Conservation (phyloP, 2,888 invertebrate species). For the Erebia aethiops region DNA sequence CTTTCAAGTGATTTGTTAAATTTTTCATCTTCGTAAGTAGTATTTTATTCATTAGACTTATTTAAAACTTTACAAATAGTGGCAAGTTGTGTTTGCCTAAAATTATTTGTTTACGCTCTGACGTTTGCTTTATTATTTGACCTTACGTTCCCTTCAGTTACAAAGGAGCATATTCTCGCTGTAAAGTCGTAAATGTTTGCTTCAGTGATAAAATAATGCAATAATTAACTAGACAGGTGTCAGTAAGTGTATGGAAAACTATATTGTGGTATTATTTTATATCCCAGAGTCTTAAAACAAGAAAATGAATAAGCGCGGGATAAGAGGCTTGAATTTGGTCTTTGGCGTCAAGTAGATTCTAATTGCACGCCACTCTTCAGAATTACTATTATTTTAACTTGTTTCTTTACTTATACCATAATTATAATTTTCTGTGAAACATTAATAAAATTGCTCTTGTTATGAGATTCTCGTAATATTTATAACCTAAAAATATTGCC, state of each 20-base stretch:
- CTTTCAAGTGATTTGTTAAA: conserved; percentile 64
- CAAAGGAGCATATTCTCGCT: conserved; percentile 52
- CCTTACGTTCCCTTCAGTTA: conserved; percentile 51
- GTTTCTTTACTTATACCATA: neutral
- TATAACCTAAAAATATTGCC: conserved; percentile 75
- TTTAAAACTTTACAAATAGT: conserved; percentile 1
- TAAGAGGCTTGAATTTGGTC: conserved; percentile 55
- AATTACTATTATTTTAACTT: neutral
- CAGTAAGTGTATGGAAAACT: neutral
- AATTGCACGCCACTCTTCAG: conserved; percentile 12
- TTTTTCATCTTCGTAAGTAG: conserved; percentile 53
- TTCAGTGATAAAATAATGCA: conserved; percentile 20
- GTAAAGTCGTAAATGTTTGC: conserved; percentile 23
- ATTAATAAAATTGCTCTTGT: neutral
- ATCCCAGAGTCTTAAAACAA: conserved; percentile 15
- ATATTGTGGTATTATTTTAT: neutral
- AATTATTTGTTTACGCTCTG: neutral
- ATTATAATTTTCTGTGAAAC: neutral
- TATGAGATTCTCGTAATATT: conserved; percentile 33
- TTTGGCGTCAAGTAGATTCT: conserved; percentile 58
- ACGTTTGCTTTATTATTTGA: conserved; percentile 32
- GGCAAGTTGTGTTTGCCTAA: neutral
- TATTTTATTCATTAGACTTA: conserved; percentile 14
- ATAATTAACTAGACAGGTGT: neutral
- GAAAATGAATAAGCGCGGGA: conserved; percentile 74